Percentiles rank a stretch among this genome's conserved stretches.
phyloP scores from a whole-genome alignment of 1,140 invertebrate species.

The Globodera rostochiensis region DNA sequence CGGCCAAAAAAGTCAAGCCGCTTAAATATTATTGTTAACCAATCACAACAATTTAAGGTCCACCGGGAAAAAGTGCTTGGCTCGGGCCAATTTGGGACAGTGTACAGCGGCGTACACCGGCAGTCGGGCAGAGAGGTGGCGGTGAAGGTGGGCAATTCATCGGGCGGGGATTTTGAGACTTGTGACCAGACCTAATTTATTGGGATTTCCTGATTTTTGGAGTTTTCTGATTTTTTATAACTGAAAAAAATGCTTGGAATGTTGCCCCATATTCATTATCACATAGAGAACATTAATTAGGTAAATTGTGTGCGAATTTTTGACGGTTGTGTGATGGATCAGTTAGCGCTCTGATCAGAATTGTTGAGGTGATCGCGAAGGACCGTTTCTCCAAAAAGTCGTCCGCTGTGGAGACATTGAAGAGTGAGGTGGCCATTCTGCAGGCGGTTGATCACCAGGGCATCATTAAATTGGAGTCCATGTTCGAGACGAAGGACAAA shows the following conservation, averaged over 20 bases:
- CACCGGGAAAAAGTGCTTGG: slow-evolving; percentile 93
- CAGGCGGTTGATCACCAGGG: slow-evolving; percentile 66
- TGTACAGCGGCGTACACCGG: slow-evolving; percentile 79
- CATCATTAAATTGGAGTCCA: slow-evolving; percentile 76
- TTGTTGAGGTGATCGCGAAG: slow-evolving; percentile 59
- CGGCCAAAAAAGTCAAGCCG: too few species aligned
- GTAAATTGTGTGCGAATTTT: too few species aligned
- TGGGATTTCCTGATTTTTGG: too few species aligned
- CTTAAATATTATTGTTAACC: too few species aligned
- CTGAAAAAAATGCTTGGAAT: too few species aligned
- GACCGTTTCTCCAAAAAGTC: slow-evolving; percentile 63
- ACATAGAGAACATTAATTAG: too few species aligned
- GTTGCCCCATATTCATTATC: too few species aligned
- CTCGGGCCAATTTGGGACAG: slow-evolving; percentile 96
- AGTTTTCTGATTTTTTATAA: too few species aligned
- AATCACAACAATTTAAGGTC: slow-evolving; percentile 72
- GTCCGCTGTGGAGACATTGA: slow-evolving; percentile 53
- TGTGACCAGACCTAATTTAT: too few species aligned
- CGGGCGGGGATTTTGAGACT: too few species aligned
- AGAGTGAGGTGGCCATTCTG: slow-evolving; percentile 61
- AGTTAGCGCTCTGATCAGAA: too few species aligned
- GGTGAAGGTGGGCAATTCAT: slow-evolving; percentile 78
- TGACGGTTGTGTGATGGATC: too few species aligned
- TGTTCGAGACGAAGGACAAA: slow-evolving; percentile 96
- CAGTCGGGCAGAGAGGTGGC: slow-evolving; percentile 80